A percentile compares a stretch with the other conserved stretches of the same genome.
phyloP scores from a whole-genome alignment of 2,113 vertebrate genomes.

The Periophthalmus modestus region DNA sequence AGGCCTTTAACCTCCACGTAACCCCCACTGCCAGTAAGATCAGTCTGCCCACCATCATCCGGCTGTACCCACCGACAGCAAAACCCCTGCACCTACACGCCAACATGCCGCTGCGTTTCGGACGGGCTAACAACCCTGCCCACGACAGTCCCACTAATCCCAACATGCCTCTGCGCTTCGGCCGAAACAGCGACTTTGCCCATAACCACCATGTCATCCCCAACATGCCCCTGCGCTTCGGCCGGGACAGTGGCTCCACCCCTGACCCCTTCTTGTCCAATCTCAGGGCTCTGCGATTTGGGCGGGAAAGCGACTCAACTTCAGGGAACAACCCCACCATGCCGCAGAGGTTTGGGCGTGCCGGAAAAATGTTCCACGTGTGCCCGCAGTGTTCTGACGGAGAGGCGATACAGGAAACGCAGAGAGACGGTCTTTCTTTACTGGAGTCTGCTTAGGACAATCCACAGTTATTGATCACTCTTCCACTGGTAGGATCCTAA shows the following conservation, averaged over 20 bases:
- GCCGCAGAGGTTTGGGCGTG: conserved; percentile 71
- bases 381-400: conserved; percentile 42
- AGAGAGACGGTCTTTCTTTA: conserved; percentile 35
- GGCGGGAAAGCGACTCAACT: not conserved
- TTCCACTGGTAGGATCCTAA: not conserved
- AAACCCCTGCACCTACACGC: conserved; percentile 49
- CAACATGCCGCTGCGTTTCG: conserved; percentile 77
- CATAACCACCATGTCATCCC: conserved; percentile 31
- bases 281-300: conserved; percentile 55
- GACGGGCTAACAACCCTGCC: conserved; percentile 32
- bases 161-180: conserved; percentile 77
- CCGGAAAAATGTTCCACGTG: conserved; percentile 15
- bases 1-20: conserved; percentile 47
- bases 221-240: conserved; percentile 77
- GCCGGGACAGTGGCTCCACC: conserved; percentile 32
- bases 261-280: not conserved
- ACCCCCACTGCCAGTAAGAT: conserved; percentile 49
- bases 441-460: conserved; percentile 36
- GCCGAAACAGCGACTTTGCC: conserved; percentile 32
- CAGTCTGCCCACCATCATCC: conserved; percentile 58
- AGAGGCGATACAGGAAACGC: conserved; percentile 48
- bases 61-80: conserved; percentile 51
- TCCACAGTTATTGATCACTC: conserved; percentile 21
- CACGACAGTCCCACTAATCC: conserved; percentile 31
- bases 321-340: not conserved